Evolutionary conservation across 1,140 invertebrate species (phyloP), one percentile per base, ranked within the genome.

Genomic region (Lithobius niger): DNA sequence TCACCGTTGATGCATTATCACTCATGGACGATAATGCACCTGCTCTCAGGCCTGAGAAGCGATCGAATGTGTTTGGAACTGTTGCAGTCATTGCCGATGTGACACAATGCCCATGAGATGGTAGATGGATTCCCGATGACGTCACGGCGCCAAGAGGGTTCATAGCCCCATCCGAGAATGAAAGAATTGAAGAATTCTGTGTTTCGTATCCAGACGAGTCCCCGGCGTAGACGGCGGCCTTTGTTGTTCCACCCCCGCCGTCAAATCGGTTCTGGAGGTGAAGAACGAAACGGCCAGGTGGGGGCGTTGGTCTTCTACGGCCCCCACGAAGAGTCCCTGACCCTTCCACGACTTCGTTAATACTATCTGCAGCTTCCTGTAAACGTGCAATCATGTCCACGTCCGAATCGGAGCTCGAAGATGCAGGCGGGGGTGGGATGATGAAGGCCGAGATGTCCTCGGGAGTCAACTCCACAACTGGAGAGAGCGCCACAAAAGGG

Each of bases 381-480:
- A 60, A 61, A n/a, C 53, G 55, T 16, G 54, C 58, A 4, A 62
- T 66, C 31, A 61, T 56, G 43, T 62, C 60, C 16, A 49, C 51
- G 48, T 59, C 48, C 10, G 57, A 56, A 36, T 55, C 51, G 2
- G 57, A 50, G 13, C 51, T 55, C 3, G 72, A 70, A 0, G 74
- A 72, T 1, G 71, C 65, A 0, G 86, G 84, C 0, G 86, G 86
- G 2, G 84, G 84, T 28, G 84, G 86, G 64, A 87, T 87, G 28
- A 87, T 86, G 56, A 82, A 84, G 0, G 82, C 80, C 70, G 83
- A 80, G 42, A 87, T 82, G 69, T 87, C 82, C 68, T 85, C 65
- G 16, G 25, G 51, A 27, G 56, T 63, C 42, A 58, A 27, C 10
- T 51, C 51, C 26, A 60, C 43, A 2, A 63, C 52, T 65, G 67